phyloP scores from a whole-genome alignment of 1,140 invertebrate species.

The Chironomus striatipennis region DNA sequence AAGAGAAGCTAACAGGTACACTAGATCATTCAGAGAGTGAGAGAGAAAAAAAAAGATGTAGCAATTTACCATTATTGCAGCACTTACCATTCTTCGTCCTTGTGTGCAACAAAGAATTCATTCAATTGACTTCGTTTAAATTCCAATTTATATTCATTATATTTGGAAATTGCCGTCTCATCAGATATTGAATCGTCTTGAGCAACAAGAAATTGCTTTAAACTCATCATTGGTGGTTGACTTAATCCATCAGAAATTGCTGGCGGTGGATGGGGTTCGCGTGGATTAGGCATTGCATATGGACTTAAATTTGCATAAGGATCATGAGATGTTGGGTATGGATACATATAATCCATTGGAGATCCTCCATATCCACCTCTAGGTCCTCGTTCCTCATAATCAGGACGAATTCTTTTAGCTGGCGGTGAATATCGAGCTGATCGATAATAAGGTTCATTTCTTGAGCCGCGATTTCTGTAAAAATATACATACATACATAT shows the following conservation, averaged over 20 bases:
- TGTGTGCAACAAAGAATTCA: conserved; percentile 98
- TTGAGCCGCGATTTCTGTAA: conserved; percentile 47
- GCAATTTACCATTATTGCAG: not conserved
- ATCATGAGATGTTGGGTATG: not conserved
- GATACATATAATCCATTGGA: conserved; percentile 25
- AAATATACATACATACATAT: conserved; percentile 36
- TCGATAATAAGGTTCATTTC: conserved; percentile 55
- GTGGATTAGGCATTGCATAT: not conserved
- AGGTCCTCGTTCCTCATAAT: conserved; percentile 52
- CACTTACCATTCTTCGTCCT: conserved; percentile 99
- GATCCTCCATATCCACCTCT: conserved; percentile 30
- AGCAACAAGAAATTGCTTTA: conserved; percentile 92
- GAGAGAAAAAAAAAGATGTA: not conserved
- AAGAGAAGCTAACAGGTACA: not conserved
- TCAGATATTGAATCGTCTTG: conserved; percentile 97
- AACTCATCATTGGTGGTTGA: conserved; percentile 92
- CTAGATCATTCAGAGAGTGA: not conserved
- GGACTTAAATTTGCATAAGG: not conserved
- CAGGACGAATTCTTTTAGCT: conserved; percentile 67
- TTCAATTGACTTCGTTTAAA: conserved; percentile 93
- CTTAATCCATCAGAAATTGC: conserved; percentile 40
- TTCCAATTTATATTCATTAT: conserved; percentile 97
- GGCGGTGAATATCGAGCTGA: conserved; percentile 70
- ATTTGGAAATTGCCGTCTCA: conserved; percentile 93
- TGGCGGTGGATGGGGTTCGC: not conserved